phyloP scores from a whole-genome alignment of 2,888 invertebrate genomes.

The Camptogramma bilineatum region DNA sequence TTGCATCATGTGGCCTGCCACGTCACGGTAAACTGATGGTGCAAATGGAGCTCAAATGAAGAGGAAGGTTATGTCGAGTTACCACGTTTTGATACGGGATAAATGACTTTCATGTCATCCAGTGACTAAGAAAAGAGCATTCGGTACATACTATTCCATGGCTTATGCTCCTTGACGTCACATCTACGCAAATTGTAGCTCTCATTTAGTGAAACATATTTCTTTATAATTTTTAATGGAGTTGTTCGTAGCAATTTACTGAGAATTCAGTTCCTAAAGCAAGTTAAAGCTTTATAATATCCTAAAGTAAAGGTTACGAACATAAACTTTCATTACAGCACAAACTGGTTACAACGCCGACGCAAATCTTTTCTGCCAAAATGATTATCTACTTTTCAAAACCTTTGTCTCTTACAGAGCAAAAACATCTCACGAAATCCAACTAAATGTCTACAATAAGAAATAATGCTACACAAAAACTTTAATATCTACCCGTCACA shows the following conservation, averaged over 20 bases:
- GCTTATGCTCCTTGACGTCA: no score
- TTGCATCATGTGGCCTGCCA: background rate
- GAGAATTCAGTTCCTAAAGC: background rate
- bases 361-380: background rate
- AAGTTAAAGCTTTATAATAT: background rate
- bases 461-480: slow-evolving; percentile 15
- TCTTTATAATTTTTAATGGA: no score
- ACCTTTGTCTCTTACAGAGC: background rate
- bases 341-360: background rate
- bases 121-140: no score
- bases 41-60: background rate
- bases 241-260: no score
- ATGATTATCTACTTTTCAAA: background rate
- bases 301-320: background rate
- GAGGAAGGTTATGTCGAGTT: background rate
- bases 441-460: slow-evolving; percentile 1
- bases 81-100: no score
- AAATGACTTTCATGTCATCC: no score
- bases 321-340: background rate
- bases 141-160: no score
- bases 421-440: background rate
- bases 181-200: no score
- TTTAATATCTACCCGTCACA: slow-evolving; percentile 21
- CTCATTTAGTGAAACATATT: no score
- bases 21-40: background rate